Base-by-base conservation (phyloP, 2,888 invertebrate species). In the Cosmia trapezina region DNA sequence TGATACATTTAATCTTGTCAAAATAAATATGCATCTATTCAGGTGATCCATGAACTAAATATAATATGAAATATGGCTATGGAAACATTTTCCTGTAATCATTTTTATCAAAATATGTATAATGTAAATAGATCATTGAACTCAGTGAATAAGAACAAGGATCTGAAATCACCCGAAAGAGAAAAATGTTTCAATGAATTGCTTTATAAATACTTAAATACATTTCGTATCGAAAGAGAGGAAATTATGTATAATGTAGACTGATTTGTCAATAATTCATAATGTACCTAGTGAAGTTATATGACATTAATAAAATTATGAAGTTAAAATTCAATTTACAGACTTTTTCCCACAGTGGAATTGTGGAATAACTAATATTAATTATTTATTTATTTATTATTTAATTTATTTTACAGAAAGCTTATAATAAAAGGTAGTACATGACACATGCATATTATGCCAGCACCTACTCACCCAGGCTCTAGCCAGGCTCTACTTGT, bases 91-190 rank as follows among this genome's bases (percentile, higher is more conserved):
- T 61, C 7, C 11, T 19, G 45, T 49, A 14, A 3, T 22, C 28
- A 45, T 11, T 54, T 54, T 63, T 43, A 33, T 68, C 56, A 43
- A 53, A 45, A 54, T 61, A 4, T 17, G 7, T 37, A n/a, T 49
- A 71, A 54, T 37, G 12, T 45, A 41, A 67, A 67, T 14, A 62
- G 2, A 62, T 75, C 12, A 41, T 37, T 28, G 45, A 14, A 57
- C 14, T 67, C 57, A 62, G 3, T 76, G 51, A 62, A 56, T 49
- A 37, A 28, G 49, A 62, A 57, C 37, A 70, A 61, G n/a, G 19
- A 59, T 43, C 45, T 60, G 33, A 28, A 11, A 28, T 61, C 56
- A 28, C 19, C 28, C 2, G 22, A n/a, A n/a, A 54, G 9, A 33
- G 49, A 37, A 72, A 68, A 22, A 59, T 37, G 45, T 53, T 53